These are phyloP conservation scores for Corythornis vintsioides DNA, from an alignment of 2,113 vertebrate genomes.

Conservation along the genomic window DNA sequence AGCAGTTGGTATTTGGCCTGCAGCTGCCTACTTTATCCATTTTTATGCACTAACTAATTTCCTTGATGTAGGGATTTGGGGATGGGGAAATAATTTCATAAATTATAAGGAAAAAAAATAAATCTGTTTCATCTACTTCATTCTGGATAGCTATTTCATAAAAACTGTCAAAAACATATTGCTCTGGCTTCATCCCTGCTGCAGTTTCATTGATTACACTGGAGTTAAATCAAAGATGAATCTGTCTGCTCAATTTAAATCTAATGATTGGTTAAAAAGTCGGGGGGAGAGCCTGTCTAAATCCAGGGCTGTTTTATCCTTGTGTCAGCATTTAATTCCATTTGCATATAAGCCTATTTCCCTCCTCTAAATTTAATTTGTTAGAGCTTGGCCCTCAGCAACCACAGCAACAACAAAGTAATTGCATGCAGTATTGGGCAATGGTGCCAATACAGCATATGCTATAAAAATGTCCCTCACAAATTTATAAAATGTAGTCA, in stretches of 20 bases:
- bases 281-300: conserved; percentile 45
- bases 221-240: conserved; percentile 64
- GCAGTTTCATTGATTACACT: conserved; percentile 55
- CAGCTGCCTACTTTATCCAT: conserved; percentile 34
- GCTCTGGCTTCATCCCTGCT: conserved; percentile 13
- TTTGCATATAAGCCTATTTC: conserved; percentile 79
- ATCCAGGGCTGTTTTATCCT: conserved; percentile 75
- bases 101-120: conserved; percentile 31
- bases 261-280: conserved; percentile 70
- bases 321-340: conserved; percentile 76
- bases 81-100: conserved; percentile 63
- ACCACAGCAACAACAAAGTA: conserved; percentile 66
- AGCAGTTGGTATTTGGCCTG: conserved; percentile 40
- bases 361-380: conserved; percentile 76
- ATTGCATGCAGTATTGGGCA: conserved; percentile 63
- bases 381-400: conserved; percentile 69
- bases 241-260: conserved; percentile 69
- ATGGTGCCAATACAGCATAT: conserved; percentile 65
- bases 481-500: conserved; percentile 66
- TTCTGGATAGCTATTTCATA: conserved; percentile 49
- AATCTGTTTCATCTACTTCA: conserved; percentile 47
- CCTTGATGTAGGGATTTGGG: conserved; percentile 63
- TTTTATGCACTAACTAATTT: conserved; percentile 59
- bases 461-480: conserved; percentile 59
- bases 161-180: conserved; percentile 62